Evolutionary conservation across 2,797 vertebrate genomes (phyloP), one percentile per base, ranked within the genome.

Genomic region (Pagetopsis macropterus): DNA sequence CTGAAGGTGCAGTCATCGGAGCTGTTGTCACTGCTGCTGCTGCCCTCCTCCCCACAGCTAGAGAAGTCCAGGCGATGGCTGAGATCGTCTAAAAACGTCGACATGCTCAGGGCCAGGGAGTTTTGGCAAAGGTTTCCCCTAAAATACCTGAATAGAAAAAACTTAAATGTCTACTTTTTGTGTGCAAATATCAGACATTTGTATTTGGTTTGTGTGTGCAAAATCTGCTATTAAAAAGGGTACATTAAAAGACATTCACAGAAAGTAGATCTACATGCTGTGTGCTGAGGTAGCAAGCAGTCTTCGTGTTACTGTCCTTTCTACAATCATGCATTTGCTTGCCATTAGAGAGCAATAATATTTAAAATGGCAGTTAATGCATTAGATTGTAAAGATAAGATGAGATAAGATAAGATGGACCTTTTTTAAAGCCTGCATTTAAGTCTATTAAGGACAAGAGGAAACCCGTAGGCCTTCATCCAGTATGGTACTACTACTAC

Each of bases 1-100:
- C 84, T 83, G 54, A 61, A 55, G 43, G 46, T 16, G 76, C 33
- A 88, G 78, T 95, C 92, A 13, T 94, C 94, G 0, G 88, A 89
- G 57, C 91, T 93, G 84, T 90, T 90, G 84, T 92, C 89, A 13
- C 91, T 90, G 54, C 75, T 88, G 19, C 19, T 19, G 75, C 69
- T 82, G n/a, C 90, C 89, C 27, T 94, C 94, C 52, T 94, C 94
- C 5, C 89, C 92, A 55, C 90, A 93, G 49, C 91, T 95, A 10
- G 95, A 96, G 73, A 98, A 96, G 79, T 95, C 94, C 75, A 97
- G 87, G 71, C 81, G 91, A 93, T 96, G 95, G 84, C 89, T 84
- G 15, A 93, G 85, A 2, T 90, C 91, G 0, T 92, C 84, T 0
- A 88, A 86, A 81, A 90, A 23, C 11, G 17, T 68, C 4, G 85